Conservation (phyloP, 2,888 invertebrate species). For the Nipponacmea schrenckii region DNA sequence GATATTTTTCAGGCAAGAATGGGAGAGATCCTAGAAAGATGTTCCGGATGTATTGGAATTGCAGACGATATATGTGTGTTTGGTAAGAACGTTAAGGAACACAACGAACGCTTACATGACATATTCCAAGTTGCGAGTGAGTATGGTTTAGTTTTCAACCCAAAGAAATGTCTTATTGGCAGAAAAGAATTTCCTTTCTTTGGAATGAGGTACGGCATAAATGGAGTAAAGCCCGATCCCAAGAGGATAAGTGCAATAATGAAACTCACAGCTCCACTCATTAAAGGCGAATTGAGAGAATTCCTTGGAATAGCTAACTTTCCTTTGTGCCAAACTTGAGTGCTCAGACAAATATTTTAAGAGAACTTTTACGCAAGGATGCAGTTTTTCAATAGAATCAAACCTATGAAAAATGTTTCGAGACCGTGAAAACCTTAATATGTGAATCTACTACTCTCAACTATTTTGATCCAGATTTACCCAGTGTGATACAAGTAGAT, state of each 20-base stretch:
- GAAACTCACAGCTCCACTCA: not conserved
- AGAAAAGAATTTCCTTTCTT: conserved; percentile 5
- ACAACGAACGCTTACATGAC: too few relatives aligned
- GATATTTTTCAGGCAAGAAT: conserved; percentile 4
- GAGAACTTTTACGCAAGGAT: not conserved
- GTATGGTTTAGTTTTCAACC: not conserved
- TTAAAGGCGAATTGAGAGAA: not conserved
- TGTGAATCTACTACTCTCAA: not conserved
- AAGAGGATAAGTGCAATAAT: too few relatives aligned
- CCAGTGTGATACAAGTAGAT: not conserved
- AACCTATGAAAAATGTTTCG: not conserved
- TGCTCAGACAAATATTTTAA: not conserved
- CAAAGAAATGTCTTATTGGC: conserved; percentile 1
- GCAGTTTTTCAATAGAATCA: not conserved
- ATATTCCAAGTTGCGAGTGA: not conserved
- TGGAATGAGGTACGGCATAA: not conserved
- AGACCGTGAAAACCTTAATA: not conserved
- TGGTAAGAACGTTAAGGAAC: not conserved
- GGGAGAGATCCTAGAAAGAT: conserved; percentile 1
- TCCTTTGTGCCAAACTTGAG: not conserved
- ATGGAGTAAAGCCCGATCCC: too few relatives aligned
- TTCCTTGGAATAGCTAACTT: conserved; percentile 1
- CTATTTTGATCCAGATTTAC: not conserved
- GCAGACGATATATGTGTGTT: not conserved
- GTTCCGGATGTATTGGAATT: not conserved